phyloP scores from a whole-genome alignment of 2,888 invertebrate genomes.

The Mactromeris polynyma region DNA sequence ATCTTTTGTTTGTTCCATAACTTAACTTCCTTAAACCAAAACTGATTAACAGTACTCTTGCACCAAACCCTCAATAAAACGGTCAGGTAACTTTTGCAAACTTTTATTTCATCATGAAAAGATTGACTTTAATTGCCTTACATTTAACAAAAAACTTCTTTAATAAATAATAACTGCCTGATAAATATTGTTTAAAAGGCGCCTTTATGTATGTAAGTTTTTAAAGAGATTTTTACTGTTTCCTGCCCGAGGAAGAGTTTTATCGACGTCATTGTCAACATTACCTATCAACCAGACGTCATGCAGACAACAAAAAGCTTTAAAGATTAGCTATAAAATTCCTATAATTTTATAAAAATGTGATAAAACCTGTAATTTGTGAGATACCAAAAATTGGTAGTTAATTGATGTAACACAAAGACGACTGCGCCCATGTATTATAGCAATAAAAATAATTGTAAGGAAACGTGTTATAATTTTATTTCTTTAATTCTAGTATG shows the following conservation, averaged over 20 bases:
- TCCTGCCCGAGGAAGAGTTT: slow-evolving; percentile 30
- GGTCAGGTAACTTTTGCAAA: neutral
- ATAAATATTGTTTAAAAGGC: neutral
- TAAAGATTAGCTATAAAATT: slow-evolving; percentile 37
- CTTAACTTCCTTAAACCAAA: too few relatives aligned
- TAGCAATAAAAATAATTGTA: slow-evolving; percentile 23
- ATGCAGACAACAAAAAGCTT: slow-evolving; percentile 27
- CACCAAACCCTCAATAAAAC: neutral
- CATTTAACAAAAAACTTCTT: neutral
- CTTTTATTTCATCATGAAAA: neutral
- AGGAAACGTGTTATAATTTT: slow-evolving; percentile 20
- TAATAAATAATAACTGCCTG: neutral
- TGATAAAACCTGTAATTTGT: slow-evolving; percentile 37
- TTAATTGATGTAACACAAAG: slow-evolving; percentile 43
- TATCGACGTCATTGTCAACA: neutral
- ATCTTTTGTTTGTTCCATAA: neutral
- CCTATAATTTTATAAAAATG: slow-evolving; percentile 31
- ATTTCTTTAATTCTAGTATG: slow-evolving; percentile 20
- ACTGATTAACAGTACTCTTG: too few relatives aligned
- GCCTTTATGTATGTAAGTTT: slow-evolving; percentile 4
- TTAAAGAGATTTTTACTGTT: slow-evolving; percentile 4
- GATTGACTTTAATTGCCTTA: neutral
- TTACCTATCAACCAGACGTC: neutral
- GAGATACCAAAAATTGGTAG: slow-evolving; percentile 40
- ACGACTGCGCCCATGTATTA: slow-evolving; percentile 31